These are phyloP conservation scores for Chrysochloris asiatica DNA, from an alignment of 2,113 vertebrate genomes.

Conservation along the genomic window DNA sequence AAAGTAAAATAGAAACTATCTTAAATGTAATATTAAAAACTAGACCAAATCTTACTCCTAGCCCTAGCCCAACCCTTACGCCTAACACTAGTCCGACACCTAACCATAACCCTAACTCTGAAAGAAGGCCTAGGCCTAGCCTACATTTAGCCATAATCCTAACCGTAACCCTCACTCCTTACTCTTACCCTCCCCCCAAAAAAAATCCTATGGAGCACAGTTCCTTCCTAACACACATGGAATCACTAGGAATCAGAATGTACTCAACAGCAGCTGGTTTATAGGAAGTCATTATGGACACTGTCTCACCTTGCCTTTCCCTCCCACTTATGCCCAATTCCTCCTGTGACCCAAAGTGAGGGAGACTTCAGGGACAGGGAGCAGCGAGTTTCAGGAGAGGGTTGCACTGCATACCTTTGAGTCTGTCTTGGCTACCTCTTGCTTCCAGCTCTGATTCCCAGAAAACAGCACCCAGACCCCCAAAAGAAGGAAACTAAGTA, in stretches of 20 bases:
- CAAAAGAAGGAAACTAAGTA: slow-evolving; percentile 47
- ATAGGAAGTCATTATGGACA: background rate
- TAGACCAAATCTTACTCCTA: too few relatives aligned
- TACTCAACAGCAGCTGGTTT: background rate
- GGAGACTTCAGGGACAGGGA: background rate
- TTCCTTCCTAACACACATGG: background rate
- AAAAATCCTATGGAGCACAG: background rate
- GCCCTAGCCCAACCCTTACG: too few relatives aligned
- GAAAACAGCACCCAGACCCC: slow-evolving; percentile 36
- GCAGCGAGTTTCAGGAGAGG: slow-evolving; percentile 8
- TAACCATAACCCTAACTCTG: too few relatives aligned
- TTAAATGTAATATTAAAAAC: too few relatives aligned
- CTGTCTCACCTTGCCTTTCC: background rate
- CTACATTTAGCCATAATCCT: too few relatives aligned
- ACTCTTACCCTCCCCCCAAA: too few relatives aligned
- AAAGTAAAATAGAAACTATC: too few relatives aligned
- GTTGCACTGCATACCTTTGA: slow-evolving; percentile 57
- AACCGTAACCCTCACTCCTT: too few relatives aligned
- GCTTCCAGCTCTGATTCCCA: background rate
- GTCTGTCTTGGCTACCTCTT: slow-evolving; percentile 12
- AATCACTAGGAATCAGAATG: background rate
- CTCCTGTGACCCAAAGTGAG: background rate
- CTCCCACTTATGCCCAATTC: background rate
- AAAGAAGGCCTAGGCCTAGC: too few relatives aligned
- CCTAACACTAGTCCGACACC: too few relatives aligned